Base-by-base conservation (phyloP, 2,113 vertebrate species). In the Uropsilus gracilis region DNA sequence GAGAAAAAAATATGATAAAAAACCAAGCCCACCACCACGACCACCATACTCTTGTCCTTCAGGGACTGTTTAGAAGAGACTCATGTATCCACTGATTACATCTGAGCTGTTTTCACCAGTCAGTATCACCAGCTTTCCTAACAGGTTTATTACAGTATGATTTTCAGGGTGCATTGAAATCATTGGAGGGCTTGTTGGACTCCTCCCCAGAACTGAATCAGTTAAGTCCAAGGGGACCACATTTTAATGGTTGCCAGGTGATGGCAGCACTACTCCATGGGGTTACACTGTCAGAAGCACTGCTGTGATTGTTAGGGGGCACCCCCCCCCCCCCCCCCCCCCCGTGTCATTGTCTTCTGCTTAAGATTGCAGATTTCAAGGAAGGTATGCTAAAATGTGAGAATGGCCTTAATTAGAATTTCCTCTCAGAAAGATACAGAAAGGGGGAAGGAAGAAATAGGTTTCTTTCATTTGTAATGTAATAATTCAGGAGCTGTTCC, bases 161-260 rank as follows among this genome's bases (percentile, higher is more conserved):
- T 9, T 68, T 30, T 68, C 24, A 39, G 7, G 0, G 1, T 18
- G 8, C 2, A 7, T 64, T 4, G 10, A 39, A 34, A 76, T n/a
- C 44, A 34, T 14, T 22, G 5, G 55, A 24, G n/a, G 55, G 63
- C 20, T 59, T 82, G 71, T 5, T 5, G 30, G 59, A 30, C 1
- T 26, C 28, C 6, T 2, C 17, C 4, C 7, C 2, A 3, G 7
- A 48, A 32, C 48, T 18, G 30, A n/a, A 32, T 76, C 3, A 0
- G 44, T 1, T 1, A 34, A 16, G n/a, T 28, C 37, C 77, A 64
- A 37, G 26, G 2, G 18, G 5, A 5, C 17, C 24, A 5, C 8
- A 4, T 39, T 39, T 77, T 28, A 73, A 30, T n/a, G 77, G 18
- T 39, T n/a, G 30, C 11, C 24, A 8, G 73, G 16, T 28, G 46